Percentiles rank a stretch among this genome's conserved stretches.
Conservation (phyloP, 2,113 vertebrate species). For the Oncorhynchus mykiss region DNA sequence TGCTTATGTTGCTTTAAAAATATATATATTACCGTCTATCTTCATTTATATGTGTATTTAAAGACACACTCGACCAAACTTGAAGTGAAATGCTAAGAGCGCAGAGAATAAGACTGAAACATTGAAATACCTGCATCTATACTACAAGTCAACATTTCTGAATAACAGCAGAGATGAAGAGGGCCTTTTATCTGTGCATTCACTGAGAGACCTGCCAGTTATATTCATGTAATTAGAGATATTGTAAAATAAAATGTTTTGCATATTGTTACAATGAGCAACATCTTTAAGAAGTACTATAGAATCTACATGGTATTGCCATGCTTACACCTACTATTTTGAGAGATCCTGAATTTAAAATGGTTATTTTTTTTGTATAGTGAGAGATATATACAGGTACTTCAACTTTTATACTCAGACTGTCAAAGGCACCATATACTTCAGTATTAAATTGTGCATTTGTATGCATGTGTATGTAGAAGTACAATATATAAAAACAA, state of each 20-base stretch:
- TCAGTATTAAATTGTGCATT: conserved; percentile 75
- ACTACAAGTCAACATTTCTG: conserved; percentile 42
- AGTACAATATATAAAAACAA: conserved; percentile 66
- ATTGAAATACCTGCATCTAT: conserved; percentile 44
- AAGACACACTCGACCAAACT: conserved; percentile 44
- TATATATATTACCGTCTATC: background rate
- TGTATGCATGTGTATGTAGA: conserved; percentile 63
- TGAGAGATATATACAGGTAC: conserved; percentile 70
- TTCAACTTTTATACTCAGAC: conserved; percentile 75
- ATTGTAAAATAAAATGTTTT: conserved; percentile 46
- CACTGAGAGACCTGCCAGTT: conserved; percentile 42
- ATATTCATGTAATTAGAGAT: conserved; percentile 46
- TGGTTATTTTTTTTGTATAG: conserved; percentile 72
- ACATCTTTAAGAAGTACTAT: conserved; percentile 37
- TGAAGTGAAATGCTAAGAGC: conserved; percentile 49
- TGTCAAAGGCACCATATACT: conserved; percentile 72
- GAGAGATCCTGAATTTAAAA: conserved; percentile 59
- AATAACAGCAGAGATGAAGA: conserved; percentile 34
- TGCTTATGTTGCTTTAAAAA: background rate
- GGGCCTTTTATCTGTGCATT: conserved; percentile 44
- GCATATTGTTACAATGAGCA: conserved; percentile 39
- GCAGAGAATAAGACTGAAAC: conserved; percentile 37
- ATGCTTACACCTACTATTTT: conserved; percentile 67
- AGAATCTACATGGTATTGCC: conserved; percentile 43
- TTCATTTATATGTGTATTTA: conserved; percentile 27